Percentiles rank a stretch among this genome's conserved stretches.
Evolutionary conservation across 2,888 invertebrate genomes (phyloP).

Genomic region (Thecophora atra): DNA sequence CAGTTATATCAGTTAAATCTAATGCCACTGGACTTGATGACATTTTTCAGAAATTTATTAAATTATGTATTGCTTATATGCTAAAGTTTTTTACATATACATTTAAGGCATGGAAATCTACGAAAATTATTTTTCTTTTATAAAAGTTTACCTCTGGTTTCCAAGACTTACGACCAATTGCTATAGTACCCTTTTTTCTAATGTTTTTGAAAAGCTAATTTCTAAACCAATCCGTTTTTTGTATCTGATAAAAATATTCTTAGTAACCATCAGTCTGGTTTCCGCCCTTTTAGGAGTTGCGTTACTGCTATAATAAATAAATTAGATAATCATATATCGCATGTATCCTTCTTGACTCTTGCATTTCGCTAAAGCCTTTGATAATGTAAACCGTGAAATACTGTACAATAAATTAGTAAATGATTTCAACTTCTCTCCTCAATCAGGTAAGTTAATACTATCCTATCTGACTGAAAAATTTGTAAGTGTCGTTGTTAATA

Average conservation of each 20-base stretch:
- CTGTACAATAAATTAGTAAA: neutral
- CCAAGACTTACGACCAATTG: conserved; percentile 11
- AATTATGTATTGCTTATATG: too few relatives aligned
- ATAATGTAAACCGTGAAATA: neutral
- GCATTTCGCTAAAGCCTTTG: conserved; percentile 3
- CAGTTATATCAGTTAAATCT: too few relatives aligned
- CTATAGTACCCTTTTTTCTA: conserved; percentile 7
- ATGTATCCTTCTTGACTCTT: conserved; percentile 3
- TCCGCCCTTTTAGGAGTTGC: neutral
- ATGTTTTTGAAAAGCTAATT: conserved; percentile 3
- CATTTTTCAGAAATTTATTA: too few relatives aligned
- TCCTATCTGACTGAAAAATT: neutral
- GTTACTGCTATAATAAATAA: neutral
- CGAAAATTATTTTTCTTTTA: neutral
- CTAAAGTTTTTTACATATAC: too few relatives aligned
- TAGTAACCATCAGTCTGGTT: conserved; percentile 25
- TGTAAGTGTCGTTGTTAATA: neutral
- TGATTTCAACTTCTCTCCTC: neutral
- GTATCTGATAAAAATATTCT: conserved; percentile 24
- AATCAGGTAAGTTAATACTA: neutral
- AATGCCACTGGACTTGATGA: too few relatives aligned
- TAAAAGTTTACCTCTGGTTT: neutral
- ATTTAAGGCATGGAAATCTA: neutral
- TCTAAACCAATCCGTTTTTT: neutral
- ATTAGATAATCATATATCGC: neutral